Percentiles rank a stretch among this genome's conserved stretches.
Evolutionary conservation across 2,113 vertebrate genomes (phyloP).

Genomic region (Hippocampus abdominalis): DNA sequence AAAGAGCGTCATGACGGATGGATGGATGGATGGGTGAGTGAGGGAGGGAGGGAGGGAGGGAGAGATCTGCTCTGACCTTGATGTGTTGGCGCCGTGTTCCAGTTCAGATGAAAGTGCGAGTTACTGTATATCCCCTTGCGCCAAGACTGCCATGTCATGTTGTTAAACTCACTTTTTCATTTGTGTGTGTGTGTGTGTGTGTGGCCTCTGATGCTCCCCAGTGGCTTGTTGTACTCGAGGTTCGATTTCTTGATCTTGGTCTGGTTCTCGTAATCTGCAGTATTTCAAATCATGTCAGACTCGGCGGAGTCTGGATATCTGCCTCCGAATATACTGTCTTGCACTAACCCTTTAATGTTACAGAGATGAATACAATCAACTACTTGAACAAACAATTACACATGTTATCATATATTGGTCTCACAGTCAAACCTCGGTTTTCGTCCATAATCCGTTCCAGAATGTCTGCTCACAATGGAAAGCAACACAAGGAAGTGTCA

Average conservation of each 20-base stretch:
- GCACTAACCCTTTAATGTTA: neutral
- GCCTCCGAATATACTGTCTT: neutral
- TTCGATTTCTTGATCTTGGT: too few species aligned
- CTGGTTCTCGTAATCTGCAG: too few species aligned
- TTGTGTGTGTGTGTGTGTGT: neutral
- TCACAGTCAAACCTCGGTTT: too few species aligned
- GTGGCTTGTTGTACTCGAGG: neutral
- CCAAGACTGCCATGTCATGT: neutral
- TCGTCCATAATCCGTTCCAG: too few species aligned
- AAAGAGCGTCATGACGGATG: neutral
- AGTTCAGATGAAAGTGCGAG: slow-evolving; percentile 16
- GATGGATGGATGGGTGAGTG: neutral
- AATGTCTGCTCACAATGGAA: too few species aligned
- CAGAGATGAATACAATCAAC: neutral
- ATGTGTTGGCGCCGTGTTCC: slow-evolving; percentile 17
- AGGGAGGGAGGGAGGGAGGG: neutral
- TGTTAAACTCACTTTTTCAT: neutral
- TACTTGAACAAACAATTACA: neutral
- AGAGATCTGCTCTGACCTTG: slow-evolving; percentile 20
- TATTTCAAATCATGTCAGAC: neutral
- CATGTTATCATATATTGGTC: neutral
- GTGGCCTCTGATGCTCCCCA: neutral
- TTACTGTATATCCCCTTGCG: neutral
- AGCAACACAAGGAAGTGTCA: too few species aligned
- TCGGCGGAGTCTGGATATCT: neutral